Percentiles rank a stretch among this genome's conserved stretches.
Conservation (phyloP, 2,113 vertebrate species). For the Cyphomyrus plagiostoma region DNA sequence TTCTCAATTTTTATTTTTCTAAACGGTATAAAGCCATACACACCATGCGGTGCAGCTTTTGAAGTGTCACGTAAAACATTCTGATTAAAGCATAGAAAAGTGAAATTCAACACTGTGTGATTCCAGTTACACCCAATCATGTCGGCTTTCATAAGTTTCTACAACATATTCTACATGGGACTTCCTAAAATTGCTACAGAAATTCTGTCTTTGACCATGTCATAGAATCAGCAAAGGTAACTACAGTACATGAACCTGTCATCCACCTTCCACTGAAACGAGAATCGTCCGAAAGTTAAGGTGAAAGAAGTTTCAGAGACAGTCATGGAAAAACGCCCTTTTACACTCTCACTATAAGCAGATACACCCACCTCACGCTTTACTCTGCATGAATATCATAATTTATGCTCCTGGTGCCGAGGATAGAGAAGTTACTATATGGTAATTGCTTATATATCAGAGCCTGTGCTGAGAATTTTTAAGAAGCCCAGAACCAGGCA, state of each 20-base stretch:
- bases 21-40: not conserved
- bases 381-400: not conserved
- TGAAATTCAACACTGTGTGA: not conserved
- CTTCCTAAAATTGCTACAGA: not conserved
- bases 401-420: not conserved
- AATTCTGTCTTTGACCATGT: conserved; percentile 5
- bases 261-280: not conserved
- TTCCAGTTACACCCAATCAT: not conserved
- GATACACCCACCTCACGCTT: not conserved
- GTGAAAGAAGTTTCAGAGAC: not conserved
- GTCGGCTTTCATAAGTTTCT: not conserved
- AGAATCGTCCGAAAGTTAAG: not conserved
- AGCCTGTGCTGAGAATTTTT: not conserved
- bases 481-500: not conserved
- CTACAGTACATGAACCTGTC: not conserved
- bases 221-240: not conserved
- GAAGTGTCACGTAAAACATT: not conserved
- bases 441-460: not conserved
- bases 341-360: not conserved
- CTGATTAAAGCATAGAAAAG: conserved; percentile 1
- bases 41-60: not conserved
- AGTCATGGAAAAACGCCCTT: not conserved
- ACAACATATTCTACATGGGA: not conserved
- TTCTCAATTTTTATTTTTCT: conserved; percentile 4
- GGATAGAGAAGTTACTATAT: not conserved